Evolutionary conservation across 2,888 invertebrate species (phyloP), one percentile per base, ranked within the genome.

Genomic region (Polyommatus iphigenia): DNA sequence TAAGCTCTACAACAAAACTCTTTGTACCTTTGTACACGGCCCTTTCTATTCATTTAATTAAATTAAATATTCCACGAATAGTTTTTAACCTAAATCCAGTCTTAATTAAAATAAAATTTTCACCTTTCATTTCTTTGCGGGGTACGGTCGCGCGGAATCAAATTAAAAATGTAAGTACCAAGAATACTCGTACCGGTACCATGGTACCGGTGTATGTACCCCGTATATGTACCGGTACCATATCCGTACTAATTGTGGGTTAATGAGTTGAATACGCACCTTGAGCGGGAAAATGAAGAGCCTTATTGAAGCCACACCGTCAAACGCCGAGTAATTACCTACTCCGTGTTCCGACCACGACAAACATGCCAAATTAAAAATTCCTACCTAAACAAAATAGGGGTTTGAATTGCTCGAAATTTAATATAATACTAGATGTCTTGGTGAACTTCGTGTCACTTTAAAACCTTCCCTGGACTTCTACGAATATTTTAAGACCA

Each of bases 241-340:
- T 54, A 54, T 54, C 54, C 54, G 54, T 54, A 32, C 73, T 73
- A 73, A 73, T 75, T 54, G 46, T 50, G n/a, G 75, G 75, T 75
- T 75, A 75, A 75, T 75, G 75, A 75, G 75, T 75, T 54, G 75
- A 75, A 75, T 75, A 75, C 73, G 73, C 73, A 73, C 75, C 75
- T 75, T 54, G 54, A 75, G 75, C 29, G 75, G 54, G 75, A 54
- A 75, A 75, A 75, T 75, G 75, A 75, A 75, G 75, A 75, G 54
- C 75, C 50, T 73, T 73, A 73, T 75, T 75, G 75, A 75, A 50
- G 75, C 73, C 73, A 6, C 75, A 29, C 29, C 75, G 75, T 75
- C 75, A 54, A 75, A 75, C 75, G 75, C 29, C 46, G 29, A 75
- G 50, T 75, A 75, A 75, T 75, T 75, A 54, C 20, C 75, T 8